Evolutionary conservation across 2,888 invertebrate genomes (phyloP).

Genomic region (Alloscopus bannaensis): DNA sequence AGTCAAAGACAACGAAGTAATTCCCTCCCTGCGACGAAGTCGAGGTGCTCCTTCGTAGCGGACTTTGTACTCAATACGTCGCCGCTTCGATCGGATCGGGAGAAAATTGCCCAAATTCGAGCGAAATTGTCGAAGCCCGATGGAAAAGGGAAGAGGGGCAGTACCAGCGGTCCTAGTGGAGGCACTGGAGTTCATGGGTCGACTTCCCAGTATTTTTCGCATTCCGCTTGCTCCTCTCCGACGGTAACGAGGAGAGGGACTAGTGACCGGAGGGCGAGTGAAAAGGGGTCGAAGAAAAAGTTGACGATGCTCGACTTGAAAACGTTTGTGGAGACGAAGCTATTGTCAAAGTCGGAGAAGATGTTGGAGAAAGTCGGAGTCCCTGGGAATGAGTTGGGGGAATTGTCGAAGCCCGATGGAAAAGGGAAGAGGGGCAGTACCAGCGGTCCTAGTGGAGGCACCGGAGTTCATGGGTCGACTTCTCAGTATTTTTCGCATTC

Average conservation of each 20-base stretch:
- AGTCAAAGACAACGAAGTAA: slow-evolving; percentile 86
- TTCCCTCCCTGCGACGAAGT: slow-evolving; percentile 94
- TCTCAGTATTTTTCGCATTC: slow-evolving; percentile 71
- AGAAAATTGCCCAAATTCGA: slow-evolving; percentile 52
- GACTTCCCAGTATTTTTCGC: slow-evolving; percentile 68
- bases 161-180: slow-evolving; percentile 50
- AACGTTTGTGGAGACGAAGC: slow-evolving; percentile 93
- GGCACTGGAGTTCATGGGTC: slow-evolving; percentile 9
- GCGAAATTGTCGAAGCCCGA: slow-evolving; percentile 59
- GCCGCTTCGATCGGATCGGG: slow-evolving; percentile 54
- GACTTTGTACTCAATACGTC: slow-evolving; percentile 54
- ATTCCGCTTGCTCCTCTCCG: slow-evolving; percentile 72
- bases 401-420: slow-evolving; percentile 38
- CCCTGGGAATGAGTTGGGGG: slow-evolving; percentile 44
- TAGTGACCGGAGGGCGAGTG: slow-evolving; percentile 82
- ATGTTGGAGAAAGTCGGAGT: slow-evolving; percentile 91
- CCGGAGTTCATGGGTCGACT: slow-evolving; percentile 17
- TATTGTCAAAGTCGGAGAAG: slow-evolving; percentile 93
- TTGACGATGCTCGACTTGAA: slow-evolving; percentile 95
- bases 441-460: slow-evolving; percentile 27
- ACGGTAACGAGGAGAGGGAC: slow-evolving; percentile 66
- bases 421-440: no score
- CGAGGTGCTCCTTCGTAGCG: slow-evolving; percentile 80
- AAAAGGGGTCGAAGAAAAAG: slow-evolving; percentile 85
- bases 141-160: slow-evolving; percentile 55